Evolutionary conservation across 2,888 invertebrate species (phyloP).

Genomic region (Strigamia crassipes): DNA sequence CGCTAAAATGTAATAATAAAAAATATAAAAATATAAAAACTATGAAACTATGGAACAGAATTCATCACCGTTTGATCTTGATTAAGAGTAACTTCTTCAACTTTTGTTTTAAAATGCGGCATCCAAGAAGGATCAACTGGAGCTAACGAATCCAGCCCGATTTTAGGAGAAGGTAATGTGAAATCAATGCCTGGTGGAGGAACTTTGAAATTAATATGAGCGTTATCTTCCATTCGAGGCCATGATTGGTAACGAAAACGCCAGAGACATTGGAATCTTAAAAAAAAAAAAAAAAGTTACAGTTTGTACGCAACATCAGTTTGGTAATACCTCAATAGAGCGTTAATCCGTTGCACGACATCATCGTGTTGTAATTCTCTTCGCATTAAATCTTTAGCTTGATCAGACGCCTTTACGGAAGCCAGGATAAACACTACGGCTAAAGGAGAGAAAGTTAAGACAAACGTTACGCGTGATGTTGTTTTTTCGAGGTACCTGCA

Average conservation of each 20-base stretch:
- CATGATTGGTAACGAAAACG: slow-evolving; percentile 96
- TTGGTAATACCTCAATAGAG: slow-evolving; percentile 69
- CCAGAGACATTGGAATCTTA: slow-evolving; percentile 91
- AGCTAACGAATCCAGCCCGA: slow-evolving; percentile 90
- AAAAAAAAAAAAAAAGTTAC: slow-evolving; percentile 30
- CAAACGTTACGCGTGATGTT: neutral
- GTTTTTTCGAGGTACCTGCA: slow-evolving; percentile 57
- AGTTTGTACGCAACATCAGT: neutral
- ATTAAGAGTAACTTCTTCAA: slow-evolving; percentile 97
- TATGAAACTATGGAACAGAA: neutral
- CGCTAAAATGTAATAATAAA: slow-evolving; percentile 64
- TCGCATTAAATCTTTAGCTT: slow-evolving; percentile 87
- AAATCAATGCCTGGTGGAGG: slow-evolving; percentile 99
- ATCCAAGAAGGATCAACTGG: slow-evolving; percentile 99
- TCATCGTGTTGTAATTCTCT: slow-evolving; percentile 83
- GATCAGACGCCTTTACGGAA: slow-evolving; percentile 88
- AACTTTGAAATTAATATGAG: slow-evolving; percentile 93
- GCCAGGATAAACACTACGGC: slow-evolving; percentile 90
- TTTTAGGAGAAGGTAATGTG: slow-evolving; percentile 97
- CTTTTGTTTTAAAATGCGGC: slow-evolving; percentile 96
- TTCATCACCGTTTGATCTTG: slow-evolving; percentile 85
- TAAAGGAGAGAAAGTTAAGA: neutral
- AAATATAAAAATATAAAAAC: no score
- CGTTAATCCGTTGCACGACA: slow-evolving; percentile 78
- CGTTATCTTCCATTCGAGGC: slow-evolving; percentile 99